Percentiles rank a stretch among this genome's conserved stretches.
phyloP scores from a whole-genome alignment of 2,888 invertebrate species.

The Mactromeris polynyma region DNA sequence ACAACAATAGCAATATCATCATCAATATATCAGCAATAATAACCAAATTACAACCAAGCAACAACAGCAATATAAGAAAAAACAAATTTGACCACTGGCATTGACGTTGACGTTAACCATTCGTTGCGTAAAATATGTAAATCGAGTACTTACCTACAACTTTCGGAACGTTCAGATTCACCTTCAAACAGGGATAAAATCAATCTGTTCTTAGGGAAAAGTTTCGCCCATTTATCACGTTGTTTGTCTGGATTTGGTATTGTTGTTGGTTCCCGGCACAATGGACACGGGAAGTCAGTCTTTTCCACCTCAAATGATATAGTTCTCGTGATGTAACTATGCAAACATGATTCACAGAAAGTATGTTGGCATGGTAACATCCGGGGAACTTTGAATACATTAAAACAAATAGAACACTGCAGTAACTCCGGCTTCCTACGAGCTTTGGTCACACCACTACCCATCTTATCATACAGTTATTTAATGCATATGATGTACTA shows the following conservation, averaged over 20 bases:
- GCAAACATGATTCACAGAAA: conserved; percentile 61
- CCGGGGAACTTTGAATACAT: conserved; percentile 59
- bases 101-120: no score
- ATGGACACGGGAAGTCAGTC: conserved; percentile 56
- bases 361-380: conserved; percentile 69
- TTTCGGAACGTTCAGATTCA: conserved; percentile 51
- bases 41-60: no score
- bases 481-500: no score
- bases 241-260: conserved; percentile 44
- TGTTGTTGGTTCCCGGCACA: conserved; percentile 50
- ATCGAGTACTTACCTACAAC: conserved; percentile 48
- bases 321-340: conserved; percentile 54
- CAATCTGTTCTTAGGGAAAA: conserved; percentile 65
- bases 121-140: no score
- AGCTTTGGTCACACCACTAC: conserved; percentile 36
- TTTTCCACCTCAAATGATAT: conserved; percentile 25
- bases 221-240: conserved; percentile 60
- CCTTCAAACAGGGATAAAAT: conserved; percentile 62
- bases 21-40: no score
- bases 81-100: no score
- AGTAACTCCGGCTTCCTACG: conserved; percentile 48
- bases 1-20: no score
- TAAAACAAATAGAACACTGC: conserved; percentile 67
- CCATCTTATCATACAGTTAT: conserved; percentile 32
- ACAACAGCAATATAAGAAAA: no score